Evolutionary conservation across 1,140 invertebrate genomes (phyloP), one percentile per base, ranked within the genome.

Genomic region (Heliothis subflexa): DNA sequence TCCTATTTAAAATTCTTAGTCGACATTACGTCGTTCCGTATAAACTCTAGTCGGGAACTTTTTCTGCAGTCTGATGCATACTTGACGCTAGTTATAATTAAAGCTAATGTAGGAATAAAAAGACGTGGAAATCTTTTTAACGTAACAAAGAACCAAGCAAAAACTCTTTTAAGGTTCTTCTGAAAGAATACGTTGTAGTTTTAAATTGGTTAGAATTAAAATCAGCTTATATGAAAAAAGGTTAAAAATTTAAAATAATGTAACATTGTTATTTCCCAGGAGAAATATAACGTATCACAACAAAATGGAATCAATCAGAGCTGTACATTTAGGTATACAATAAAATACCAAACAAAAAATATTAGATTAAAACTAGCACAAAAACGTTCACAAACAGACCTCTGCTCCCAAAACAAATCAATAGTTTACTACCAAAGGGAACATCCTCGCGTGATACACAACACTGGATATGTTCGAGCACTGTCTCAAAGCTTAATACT

Each of bases 51-150:
- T 33, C 33, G 33, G 59, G 5, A n/a, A 62, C 13, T 14, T 62
- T 62, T 50, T 33, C 18, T 71, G 50, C 50, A 55, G 25, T 21
- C n/a, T 14, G 18, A 64, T 64, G 50, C 25, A 28, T 52, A 52
- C 66, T 50, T 54, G 33, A 33, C 33, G 47, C 25, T n/a, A 54
- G 50, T 33, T 54, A 71, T 55, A 71, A 71, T 71, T 71, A 71
- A 71, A 54, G 25, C 50, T 71, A 55, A 71, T 71, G 50, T 45
- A 14, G 18, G 28, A 49, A 71, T 71, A 33, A 54, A 54, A 7
- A 50, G 21, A 50, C 47, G 49, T 16, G 49, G 21, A 55, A 71
- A 71, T 71, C 14, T 71, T 25, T 71, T 28, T 55, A 50, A 71
- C 54, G 68, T 50, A 2, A 54, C 50, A 55, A 33, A 66, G 45